These are phyloP conservation scores for Labeo rohita DNA, from an alignment of 2,113 vertebrate genomes.

Conservation along the genomic window DNA sequence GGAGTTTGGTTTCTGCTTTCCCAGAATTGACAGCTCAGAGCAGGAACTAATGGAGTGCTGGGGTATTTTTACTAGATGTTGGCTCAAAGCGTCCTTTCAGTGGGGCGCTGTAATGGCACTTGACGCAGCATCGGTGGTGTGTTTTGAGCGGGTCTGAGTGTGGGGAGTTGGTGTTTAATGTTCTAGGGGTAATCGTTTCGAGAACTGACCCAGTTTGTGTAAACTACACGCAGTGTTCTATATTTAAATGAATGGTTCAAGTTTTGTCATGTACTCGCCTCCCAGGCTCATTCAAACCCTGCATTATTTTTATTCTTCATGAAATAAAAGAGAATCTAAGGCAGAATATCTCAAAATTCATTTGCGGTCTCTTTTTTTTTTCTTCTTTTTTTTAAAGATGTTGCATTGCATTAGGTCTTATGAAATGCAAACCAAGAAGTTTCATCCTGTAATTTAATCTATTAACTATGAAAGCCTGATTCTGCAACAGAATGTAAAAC, in stretches of 20 bases:
- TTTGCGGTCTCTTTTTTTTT: too few relatives aligned
- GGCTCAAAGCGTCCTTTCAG: constrained; percentile 66
- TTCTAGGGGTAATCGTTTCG: constrained; percentile 9
- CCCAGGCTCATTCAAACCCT: not conserved
- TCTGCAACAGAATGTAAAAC: too few relatives aligned
- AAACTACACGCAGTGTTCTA: not conserved
- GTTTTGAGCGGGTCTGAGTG: constrained; percentile 24
- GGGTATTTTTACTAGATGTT: constrained; percentile 52
- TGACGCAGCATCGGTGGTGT: constrained; percentile 9
- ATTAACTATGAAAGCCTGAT: too few relatives aligned
- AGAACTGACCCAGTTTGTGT: not conserved
- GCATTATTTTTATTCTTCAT: not conserved
- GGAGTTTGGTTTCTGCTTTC: constrained; percentile 62
- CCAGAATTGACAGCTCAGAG: constrained; percentile 57
- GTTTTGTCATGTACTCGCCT: not conserved
- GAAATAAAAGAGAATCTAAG: not conserved
- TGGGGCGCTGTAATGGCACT: constrained; percentile 28
- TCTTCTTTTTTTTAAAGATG: too few relatives aligned
- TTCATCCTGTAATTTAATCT: not conserved
- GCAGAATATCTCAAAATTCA: too few relatives aligned
- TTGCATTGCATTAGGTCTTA: not conserved
- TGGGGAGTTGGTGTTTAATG: constrained; percentile 2
- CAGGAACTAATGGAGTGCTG: constrained; percentile 53
- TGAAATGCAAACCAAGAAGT: too few relatives aligned
- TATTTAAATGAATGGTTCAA: not conserved